Conservation (phyloP, 2,797 vertebrate species). For the Euthynnus affinis region DNA sequence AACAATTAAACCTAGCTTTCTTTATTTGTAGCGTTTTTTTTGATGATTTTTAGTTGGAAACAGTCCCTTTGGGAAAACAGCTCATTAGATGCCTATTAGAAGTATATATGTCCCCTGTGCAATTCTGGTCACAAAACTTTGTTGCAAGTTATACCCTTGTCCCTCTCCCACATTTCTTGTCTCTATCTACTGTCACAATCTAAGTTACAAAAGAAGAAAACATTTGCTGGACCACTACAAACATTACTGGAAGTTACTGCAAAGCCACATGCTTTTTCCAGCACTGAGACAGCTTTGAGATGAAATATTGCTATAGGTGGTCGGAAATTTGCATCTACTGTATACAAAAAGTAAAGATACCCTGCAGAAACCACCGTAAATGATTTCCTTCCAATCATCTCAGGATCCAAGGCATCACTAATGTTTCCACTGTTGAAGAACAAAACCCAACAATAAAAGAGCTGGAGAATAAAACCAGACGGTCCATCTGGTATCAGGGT, state of each 20-base stretch:
- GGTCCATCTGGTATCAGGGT: slow-evolving; percentile 45
- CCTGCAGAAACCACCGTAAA: not conserved
- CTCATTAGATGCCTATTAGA: not conserved
- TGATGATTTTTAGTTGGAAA: too few species aligned
- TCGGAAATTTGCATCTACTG: not conserved
- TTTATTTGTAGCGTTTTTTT: not conserved
- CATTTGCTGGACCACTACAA: too few species aligned
- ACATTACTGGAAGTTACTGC: not conserved
- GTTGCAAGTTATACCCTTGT: not conserved
- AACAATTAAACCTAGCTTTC: not conserved
- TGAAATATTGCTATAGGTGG: not conserved
- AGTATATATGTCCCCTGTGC: not conserved
- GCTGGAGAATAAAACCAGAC: slow-evolving; percentile 38
- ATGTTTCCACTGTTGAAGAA: slow-evolving; percentile 12
- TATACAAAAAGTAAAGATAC: not conserved
- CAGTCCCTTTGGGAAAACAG: not conserved
- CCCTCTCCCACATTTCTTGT: too few species aligned
- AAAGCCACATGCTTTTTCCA: slow-evolving; percentile 3
- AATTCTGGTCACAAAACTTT: too few species aligned
- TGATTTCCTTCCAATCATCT: not conserved
- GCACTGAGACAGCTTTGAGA: not conserved
- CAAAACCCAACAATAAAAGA: slow-evolving; percentile 36
- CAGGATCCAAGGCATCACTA: not conserved
- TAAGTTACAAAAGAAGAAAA: too few species aligned
- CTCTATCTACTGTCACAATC: too few species aligned